These are phyloP conservation scores for Sparus aurata DNA, from an alignment of 2,797 vertebrate species.

Conservation along the genomic window DNA sequence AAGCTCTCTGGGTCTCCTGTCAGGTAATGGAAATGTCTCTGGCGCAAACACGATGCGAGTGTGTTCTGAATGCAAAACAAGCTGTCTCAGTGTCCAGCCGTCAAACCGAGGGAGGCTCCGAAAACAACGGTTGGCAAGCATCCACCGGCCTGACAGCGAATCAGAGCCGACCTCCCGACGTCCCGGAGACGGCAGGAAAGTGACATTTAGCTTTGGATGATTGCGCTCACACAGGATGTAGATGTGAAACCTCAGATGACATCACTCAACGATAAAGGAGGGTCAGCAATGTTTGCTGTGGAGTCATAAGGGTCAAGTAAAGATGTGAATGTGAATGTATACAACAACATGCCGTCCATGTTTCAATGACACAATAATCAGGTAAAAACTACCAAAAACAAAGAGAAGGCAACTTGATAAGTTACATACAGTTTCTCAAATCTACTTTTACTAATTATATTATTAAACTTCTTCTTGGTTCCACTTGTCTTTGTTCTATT, in stretches of 20 bases:
- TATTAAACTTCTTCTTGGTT: not conserved
- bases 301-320: not conserved
- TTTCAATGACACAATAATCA: not conserved
- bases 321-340: not conserved
- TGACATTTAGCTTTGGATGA: slow-evolving; percentile 61
- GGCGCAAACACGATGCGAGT: slow-evolving; percentile 60
- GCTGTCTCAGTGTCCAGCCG: slow-evolving; percentile 42
- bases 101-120: slow-evolving; percentile 38
- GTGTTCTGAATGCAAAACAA: slow-evolving; percentile 69
- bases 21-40: slow-evolving; percentile 72
- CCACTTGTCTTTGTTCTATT: not conserved
- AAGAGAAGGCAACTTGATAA: not conserved
- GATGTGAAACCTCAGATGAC: slow-evolving; percentile 20
- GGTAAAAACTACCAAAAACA: not conserved
- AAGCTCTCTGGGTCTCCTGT: slow-evolving; percentile 57
- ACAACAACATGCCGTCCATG: not conserved
- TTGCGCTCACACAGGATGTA: not conserved
- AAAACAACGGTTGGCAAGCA: slow-evolving; percentile 50
- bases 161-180: slow-evolving; percentile 54
- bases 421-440: no score
- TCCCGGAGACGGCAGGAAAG: slow-evolving; percentile 41
- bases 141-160: slow-evolving; percentile 52
- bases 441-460: not conserved
- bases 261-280: slow-evolving; percentile 2
- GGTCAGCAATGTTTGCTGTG: not conserved